Evolutionary conservation across 1,140 invertebrate genomes (phyloP).

Genomic region (Pseudomyrmex flavicornis): DNA sequence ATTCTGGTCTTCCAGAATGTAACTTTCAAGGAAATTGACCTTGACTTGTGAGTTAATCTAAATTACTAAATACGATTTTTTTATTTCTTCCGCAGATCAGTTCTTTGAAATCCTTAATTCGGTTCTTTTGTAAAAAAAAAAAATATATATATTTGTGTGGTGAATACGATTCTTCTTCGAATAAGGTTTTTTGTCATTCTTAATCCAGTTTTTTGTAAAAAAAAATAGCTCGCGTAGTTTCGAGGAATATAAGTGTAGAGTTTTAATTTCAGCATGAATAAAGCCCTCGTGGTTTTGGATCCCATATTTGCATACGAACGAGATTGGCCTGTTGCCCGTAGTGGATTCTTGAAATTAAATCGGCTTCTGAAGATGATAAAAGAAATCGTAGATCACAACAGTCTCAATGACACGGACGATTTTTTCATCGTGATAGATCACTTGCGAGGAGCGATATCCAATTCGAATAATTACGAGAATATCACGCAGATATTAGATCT

Average conservation of each 20-base stretch:
- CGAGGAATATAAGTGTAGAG: slow-evolving; percentile 4
- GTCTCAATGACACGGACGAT: not conserved
- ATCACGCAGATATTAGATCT: slow-evolving; percentile 74
- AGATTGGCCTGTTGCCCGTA: slow-evolving; percentile 72
- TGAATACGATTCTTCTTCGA: no score
- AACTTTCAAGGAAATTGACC: slow-evolving; percentile 78
- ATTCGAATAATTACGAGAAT: slow-evolving; percentile 59
- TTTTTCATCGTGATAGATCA: slow-evolving; percentile 60
- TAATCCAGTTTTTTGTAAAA: no score
- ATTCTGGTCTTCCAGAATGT: slow-evolving; percentile 76
- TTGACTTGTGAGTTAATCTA: slow-evolving; percentile 75
- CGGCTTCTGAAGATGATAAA: slow-evolving; percentile 74
- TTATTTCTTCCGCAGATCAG: not conserved
- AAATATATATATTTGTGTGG: no score
- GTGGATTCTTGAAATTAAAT: slow-evolving; percentile 74
- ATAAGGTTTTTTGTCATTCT: no score
- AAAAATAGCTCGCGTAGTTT: no score
- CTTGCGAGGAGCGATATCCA: slow-evolving; percentile 41
- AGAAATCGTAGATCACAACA: slow-evolving; percentile 50
- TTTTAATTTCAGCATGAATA: slow-evolving; percentile 74
- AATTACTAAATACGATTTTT: no score
- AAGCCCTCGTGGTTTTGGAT: slow-evolving; percentile 72
- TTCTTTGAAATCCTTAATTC: not conserved
- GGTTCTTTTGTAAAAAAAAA: not conserved
- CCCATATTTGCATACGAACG: slow-evolving; percentile 74